These are phyloP conservation scores for Anastrepha ludens DNA, from an alignment of 1,140 invertebrate genomes.

Conservation along the genomic window DNA sequence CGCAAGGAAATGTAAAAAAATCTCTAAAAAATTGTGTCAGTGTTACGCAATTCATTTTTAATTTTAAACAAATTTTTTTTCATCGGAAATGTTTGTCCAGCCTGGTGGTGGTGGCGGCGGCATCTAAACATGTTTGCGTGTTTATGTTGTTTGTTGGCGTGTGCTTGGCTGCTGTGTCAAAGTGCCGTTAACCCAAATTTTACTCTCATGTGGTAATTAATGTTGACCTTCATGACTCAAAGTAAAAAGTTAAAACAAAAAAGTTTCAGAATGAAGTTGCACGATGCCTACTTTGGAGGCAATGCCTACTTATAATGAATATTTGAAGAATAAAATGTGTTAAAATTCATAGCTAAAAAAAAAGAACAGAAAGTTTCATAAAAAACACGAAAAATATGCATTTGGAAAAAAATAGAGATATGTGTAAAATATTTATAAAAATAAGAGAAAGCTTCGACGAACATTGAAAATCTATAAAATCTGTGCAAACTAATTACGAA, in stretches of 20 bases:
- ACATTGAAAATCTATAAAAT: no score
- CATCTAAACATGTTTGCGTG: not conserved
- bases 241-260: slow-evolving; percentile 13
- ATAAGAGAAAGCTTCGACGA: no score
- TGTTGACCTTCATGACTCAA: not conserved
- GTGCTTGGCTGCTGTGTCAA: not conserved
- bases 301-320: not conserved
- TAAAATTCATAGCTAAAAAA: not conserved
- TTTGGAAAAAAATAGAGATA: no score
- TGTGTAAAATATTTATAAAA: no score
- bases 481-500: no score
- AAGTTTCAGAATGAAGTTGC: not conserved
- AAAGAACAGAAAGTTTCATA: not conserved
- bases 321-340: not conserved
- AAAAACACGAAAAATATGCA: slow-evolving; percentile 3
- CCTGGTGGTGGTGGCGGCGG: not conserved
- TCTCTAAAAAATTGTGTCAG: slow-evolving; percentile 23
- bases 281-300: no score
- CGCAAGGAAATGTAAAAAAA: not conserved
- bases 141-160: not conserved
- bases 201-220: not conserved
- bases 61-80: not conserved
- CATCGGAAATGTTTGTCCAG: not conserved
- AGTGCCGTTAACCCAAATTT: slow-evolving; percentile 32
- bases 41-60: slow-evolving; percentile 40